Conservation (phyloP, 2,113 vertebrate species). For the Bufo bufo region DNA sequence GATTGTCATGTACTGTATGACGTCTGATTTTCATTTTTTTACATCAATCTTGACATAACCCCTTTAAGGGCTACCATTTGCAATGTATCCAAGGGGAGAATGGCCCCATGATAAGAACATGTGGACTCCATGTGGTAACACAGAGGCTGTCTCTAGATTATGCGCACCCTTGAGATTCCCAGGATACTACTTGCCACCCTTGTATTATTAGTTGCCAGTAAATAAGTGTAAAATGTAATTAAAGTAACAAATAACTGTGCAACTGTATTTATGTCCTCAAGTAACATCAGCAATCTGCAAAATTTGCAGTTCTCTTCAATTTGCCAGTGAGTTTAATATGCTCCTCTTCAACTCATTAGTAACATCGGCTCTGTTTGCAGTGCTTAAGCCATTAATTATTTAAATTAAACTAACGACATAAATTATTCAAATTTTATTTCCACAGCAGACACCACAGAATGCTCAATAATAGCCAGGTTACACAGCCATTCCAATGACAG, state of each 20-base stretch:
- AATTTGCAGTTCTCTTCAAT: slow-evolving; percentile 64
- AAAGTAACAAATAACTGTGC: slow-evolving; percentile 26
- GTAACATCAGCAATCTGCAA: slow-evolving; percentile 48
- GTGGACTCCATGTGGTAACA: not conserved
- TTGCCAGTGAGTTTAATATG: slow-evolving; percentile 66
- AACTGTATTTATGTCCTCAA: slow-evolving; percentile 12
- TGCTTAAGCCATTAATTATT: slow-evolving; percentile 72
- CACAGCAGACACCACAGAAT: slow-evolving; percentile 64
- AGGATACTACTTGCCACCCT: not conserved
- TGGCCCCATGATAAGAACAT: not conserved
- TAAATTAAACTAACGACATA: slow-evolving; percentile 70
- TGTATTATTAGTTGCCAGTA: slow-evolving; percentile 3
- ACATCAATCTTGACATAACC: too few relatives aligned
- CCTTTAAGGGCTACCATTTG: too few relatives aligned
- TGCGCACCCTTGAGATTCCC: not conserved
- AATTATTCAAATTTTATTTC: slow-evolving; percentile 71
- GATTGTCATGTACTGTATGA: too few relatives aligned
- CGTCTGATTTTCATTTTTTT: too few relatives aligned
- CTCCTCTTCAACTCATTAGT: slow-evolving; percentile 65
- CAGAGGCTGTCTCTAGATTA: not conserved
- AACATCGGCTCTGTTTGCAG: slow-evolving; percentile 69
- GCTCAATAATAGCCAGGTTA: slow-evolving; percentile 63
- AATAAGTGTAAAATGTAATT: slow-evolving; percentile 29
- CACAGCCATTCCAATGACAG: slow-evolving; percentile 60
- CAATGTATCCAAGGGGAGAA: not conserved